These are phyloP conservation scores for Tricholaema leucomelas DNA, from an alignment of 2,113 vertebrate species.

Conservation along the genomic window DNA sequence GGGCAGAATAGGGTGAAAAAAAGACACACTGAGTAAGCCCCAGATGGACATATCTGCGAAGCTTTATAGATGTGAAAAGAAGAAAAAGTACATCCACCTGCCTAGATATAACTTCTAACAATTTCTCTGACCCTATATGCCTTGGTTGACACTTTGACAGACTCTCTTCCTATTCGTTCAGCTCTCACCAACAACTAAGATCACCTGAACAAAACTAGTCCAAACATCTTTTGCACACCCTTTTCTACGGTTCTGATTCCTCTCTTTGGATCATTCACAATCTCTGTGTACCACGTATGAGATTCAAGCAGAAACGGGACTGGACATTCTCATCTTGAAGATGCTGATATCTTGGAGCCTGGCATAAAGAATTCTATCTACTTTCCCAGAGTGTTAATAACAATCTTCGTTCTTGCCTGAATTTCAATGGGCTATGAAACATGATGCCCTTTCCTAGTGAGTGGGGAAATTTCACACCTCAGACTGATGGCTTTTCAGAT, in stretches of 20 bases:
- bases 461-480: not conserved
- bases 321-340: not conserved
- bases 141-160: not conserved
- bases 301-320: not conserved
- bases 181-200: not conserved
- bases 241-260: not conserved
- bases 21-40: not conserved
- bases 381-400: not conserved
- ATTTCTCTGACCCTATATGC: not conserved
- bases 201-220: not conserved
- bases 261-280: not conserved
- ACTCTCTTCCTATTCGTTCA: not conserved
- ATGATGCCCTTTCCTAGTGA: not conserved
- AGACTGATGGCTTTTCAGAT: not conserved
- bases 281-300: not conserved
- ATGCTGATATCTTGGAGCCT: too few relatives aligned
- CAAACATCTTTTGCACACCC: not conserved
- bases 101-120: not conserved
- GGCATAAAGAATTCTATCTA: not conserved
- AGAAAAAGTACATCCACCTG: not conserved
- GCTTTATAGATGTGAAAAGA: not conserved
- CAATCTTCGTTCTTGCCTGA: not conserved
- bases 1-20: not conserved
- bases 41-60: not conserved
- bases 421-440: not conserved